Evolutionary conservation across 2,797 vertebrate species (phyloP).

Genomic region (Micrastur ruficollis): DNA sequence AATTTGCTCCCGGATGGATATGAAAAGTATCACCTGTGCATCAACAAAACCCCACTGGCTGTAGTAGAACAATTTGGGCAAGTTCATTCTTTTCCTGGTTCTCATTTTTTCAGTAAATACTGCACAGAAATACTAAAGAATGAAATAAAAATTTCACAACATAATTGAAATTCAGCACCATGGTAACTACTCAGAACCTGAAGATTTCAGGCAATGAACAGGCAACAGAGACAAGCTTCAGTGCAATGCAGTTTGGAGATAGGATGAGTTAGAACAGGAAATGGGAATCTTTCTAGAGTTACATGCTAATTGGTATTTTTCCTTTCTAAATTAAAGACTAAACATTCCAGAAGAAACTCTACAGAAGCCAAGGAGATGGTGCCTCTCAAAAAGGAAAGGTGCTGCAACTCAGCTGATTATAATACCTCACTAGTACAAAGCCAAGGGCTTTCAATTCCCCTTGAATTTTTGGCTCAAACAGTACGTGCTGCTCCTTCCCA

Average conservation of each 20-base stretch:
- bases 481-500: neutral
- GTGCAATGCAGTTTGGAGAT: neutral
- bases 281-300: neutral
- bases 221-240: neutral
- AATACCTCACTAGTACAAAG: neutral
- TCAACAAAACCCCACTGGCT: neutral
- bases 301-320: neutral
- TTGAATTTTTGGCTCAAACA: neutral
- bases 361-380: conserved; percentile 7
- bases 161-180: neutral
- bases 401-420: conserved; percentile 26
- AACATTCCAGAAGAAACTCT: neutral
- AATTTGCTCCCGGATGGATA: neutral
- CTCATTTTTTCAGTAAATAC: neutral
- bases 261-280: neutral
- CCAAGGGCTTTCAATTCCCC: neutral
- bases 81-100: neutral
- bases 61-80: neutral
- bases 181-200: neutral
- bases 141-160: neutral
- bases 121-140: neutral
- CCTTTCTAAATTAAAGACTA: conserved; percentile 33
- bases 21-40: neutral
- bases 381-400: neutral
- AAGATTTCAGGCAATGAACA: neutral